Base-by-base conservation (phyloP, 2,113 vertebrate species). In the Trachemys scripta region DNA sequence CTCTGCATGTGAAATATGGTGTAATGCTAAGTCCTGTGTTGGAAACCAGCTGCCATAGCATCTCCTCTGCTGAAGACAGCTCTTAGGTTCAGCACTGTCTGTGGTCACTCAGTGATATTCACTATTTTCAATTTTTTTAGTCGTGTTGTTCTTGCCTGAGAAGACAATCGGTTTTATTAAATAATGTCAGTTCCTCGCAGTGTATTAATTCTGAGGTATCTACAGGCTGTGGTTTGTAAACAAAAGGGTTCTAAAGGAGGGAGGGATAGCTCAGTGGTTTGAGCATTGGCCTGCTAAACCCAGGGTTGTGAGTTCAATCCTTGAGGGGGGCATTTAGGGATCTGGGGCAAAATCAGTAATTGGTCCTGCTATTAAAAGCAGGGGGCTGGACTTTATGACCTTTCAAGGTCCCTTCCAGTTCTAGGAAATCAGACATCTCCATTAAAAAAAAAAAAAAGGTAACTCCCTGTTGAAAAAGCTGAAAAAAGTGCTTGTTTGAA, bases 161-260 rank as follows among this genome's bases (percentile, higher is more conserved):
- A 94, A 83, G 62, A 72, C 25, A 25, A 81, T 93, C 84, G 80
- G 65, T 97, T 93, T 92, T 88, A 89, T 90, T 94, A 93, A 96
- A 56, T 20, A 19, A 54, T 95, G 89, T 84, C 93, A n/a, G 45
- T 65, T 92, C 75, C 91, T 90, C 49, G 4, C 56, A 22, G 2
- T 53, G 31, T 82, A 38, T 80, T 82, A 56, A 80, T 0, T 42
- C 87, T 92, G 93, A 93, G 51, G 72, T 20, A 59, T 25, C 65
- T 94, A n/a, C 84, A 78, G n/a, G 65, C 47, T 2, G 12, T 10
- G 78, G 7, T 72, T 95, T 89, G 53, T n/a, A 75, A 72, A 56
- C 20, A 56, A 53, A 82, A 59, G 56, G 3, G 13, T 62, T 89
- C 0, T 54, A 0, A 81, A 84, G 51, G 45, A 6, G 45, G 45